phyloP scores from a whole-genome alignment of 2,888 invertebrate species.

The Pristionchus japonicus region DNA sequence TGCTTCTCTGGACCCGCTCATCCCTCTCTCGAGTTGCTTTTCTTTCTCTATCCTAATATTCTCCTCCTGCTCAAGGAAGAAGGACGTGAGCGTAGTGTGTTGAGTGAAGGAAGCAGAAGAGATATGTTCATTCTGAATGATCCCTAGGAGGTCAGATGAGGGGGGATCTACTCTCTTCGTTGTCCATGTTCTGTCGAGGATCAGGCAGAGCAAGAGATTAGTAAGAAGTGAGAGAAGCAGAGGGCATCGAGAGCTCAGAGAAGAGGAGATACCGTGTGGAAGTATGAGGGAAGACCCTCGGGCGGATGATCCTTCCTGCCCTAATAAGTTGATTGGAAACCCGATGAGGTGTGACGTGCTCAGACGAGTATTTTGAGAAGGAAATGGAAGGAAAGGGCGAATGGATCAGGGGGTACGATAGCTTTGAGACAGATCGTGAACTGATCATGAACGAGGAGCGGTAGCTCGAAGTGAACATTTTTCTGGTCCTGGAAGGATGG shows the following conservation, averaged over 20 bases:
- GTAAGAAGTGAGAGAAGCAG: no score
- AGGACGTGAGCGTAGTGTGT: not conserved
- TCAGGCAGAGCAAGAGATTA: no score
- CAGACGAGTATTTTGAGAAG: not conserved
- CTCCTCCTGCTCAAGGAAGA: constrained; percentile 5
- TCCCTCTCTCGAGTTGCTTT: not conserved
- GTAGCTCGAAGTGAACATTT: no score
- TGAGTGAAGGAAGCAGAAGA: not conserved
- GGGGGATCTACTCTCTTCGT: no score
- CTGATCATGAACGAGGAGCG: no score
- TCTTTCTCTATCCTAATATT: not conserved
- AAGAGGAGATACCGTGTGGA: not conserved
- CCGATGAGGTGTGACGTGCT: not conserved
- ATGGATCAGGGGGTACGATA: not conserved
- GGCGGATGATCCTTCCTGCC: not conserved
- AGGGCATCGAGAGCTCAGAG: no score
- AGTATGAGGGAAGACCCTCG: not conserved
- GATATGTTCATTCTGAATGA: not conserved
- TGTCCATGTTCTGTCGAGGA: no score
- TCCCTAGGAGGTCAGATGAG: not conserved
- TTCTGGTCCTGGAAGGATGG: not conserved
- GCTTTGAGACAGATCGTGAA: no score
- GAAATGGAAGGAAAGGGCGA: not conserved
- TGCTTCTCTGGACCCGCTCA: not conserved
- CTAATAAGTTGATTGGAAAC: constrained; percentile 25